Conservation (phyloP, 92 coral and sea anemone species). For the Nematostella vectensis region DNA sequence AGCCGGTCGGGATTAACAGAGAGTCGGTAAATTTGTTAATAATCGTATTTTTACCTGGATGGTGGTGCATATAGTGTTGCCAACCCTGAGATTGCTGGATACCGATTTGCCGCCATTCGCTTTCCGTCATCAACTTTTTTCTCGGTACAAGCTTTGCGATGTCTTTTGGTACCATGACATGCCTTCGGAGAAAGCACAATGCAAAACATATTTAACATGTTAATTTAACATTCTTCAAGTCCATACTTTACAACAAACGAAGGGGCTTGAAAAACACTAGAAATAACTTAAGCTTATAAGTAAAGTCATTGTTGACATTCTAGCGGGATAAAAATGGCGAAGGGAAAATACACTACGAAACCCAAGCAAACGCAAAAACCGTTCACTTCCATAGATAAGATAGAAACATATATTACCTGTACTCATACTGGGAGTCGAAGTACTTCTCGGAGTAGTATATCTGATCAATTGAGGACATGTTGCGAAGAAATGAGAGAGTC, state of each 20-base stretch:
- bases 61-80: constrained; percentile 84
- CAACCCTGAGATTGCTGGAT: constrained; percentile 92
- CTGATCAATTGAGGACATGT: constrained; percentile 40
- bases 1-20: too few species aligned
- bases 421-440: constrained; percentile 67
- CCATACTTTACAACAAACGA: too few species aligned
- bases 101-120: constrained; percentile 83
- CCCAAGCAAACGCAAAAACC: too few species aligned
- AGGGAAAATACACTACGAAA: too few species aligned
- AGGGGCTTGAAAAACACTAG: too few species aligned
- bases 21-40: too few species aligned
- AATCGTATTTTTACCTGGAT: constrained; percentile 70
- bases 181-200: constrained; percentile 26
- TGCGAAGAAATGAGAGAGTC: neutral
- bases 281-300: too few species aligned
- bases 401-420: constrained; percentile 80
- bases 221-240: too few species aligned
- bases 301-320: too few species aligned
- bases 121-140: constrained; percentile 69
- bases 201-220: neutral
- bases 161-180: constrained; percentile 81
- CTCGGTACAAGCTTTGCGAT: constrained; percentile 69
- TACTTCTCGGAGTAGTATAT: constrained; percentile 84
- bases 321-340: too few species aligned
- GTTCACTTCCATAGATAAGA: too few species aligned